Percentiles rank a stretch among this genome's conserved stretches.
Conservation (phyloP, 2,888 invertebrate genomes). For the Thelaira solivaga region DNA sequence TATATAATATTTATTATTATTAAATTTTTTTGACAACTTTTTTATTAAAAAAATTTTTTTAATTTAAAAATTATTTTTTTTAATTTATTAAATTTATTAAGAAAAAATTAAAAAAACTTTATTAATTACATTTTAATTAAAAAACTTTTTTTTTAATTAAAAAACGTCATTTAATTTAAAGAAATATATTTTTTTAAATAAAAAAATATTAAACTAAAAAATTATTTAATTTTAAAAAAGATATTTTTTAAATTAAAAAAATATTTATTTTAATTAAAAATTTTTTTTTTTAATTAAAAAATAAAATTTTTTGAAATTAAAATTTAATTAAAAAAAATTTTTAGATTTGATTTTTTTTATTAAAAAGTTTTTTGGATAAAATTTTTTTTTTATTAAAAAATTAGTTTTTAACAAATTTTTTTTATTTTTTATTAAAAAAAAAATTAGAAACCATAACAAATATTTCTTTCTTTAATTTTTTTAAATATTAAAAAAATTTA, state of each 20-base stretch:
- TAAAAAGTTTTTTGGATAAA: conserved; percentile 35
- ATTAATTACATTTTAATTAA: too few relatives aligned
- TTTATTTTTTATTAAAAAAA: not conserved
- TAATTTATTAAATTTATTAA: not conserved
- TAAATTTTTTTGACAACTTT: conserved; percentile 40
- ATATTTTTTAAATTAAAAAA: too few relatives aligned
- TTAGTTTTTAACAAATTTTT: not conserved
- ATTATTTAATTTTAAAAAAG: too few relatives aligned
- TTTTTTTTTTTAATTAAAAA: not conserved
- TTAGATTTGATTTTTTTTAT: not conserved
- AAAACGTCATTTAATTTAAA: too few relatives aligned
- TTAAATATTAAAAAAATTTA: too few relatives aligned
- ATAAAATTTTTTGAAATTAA: not conserved
- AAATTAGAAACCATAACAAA: not conserved
- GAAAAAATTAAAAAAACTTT: not conserved
- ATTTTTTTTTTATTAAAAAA: too few relatives aligned
- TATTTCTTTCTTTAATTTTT: conserved; percentile 7
- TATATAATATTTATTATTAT: not conserved
- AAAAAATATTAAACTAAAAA: too few relatives aligned
- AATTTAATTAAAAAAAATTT: not conserved
- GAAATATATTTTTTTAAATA: too few relatives aligned
- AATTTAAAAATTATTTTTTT: not conserved
- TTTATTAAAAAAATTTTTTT: not conserved
- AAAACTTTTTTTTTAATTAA: too few relatives aligned
- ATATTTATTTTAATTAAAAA: conserved; percentile 15